Base-by-base conservation (phyloP, 2,888 invertebrate species). In the Lissonota sp. region DNA sequence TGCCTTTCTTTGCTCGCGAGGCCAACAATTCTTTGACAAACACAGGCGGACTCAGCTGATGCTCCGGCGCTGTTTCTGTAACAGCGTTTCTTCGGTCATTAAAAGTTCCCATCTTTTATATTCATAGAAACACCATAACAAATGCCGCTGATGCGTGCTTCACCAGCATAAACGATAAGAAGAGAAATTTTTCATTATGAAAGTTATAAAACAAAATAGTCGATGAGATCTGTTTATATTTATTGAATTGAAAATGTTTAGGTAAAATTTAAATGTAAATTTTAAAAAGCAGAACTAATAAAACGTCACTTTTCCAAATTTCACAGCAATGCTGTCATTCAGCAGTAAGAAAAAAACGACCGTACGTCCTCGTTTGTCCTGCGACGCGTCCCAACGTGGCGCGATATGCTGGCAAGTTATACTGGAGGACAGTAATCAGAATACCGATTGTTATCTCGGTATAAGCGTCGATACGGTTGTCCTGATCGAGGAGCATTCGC, bases 401-500 rank as follows among this genome's bases (percentile, higher is more conserved):
- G 97, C 97, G 5, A 95, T 97, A 84, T 96, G 97, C 86, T 98
- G 97, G 96, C 96, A 96, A 90, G 96, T 97, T 67, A 94, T 96
- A 90, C 92, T 96, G 64, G 95, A 96, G 85, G 96, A 95, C 90
- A 95, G 96, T 91, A 95, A 93, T 90, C 95, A 95, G 93, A 91
- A 89, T 77, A 92, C 97, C 16, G 97, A 97, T 85, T 97, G 97
- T 90, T 95, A 96, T 84, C 94, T 98, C 88, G 98, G 97, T 0
- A 95, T 99, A 75, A 98, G 98, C 4, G 95, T 96, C 0, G 98
- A 99, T 90, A 96, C 96, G 0, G 93, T 99, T 66, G 97, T 98
- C 37, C 93, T 99, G 10, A 95, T 99, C 60, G 98, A 99, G 91
- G 96, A 97, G 88, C 94, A 94, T 80, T 95, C 96, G 0, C 94